A percentile compares a stretch with the other conserved stretches of the same genome.
Evolutionary conservation across 2,113 vertebrate genomes (phyloP).

Genomic region (Cinclus cinclus): DNA sequence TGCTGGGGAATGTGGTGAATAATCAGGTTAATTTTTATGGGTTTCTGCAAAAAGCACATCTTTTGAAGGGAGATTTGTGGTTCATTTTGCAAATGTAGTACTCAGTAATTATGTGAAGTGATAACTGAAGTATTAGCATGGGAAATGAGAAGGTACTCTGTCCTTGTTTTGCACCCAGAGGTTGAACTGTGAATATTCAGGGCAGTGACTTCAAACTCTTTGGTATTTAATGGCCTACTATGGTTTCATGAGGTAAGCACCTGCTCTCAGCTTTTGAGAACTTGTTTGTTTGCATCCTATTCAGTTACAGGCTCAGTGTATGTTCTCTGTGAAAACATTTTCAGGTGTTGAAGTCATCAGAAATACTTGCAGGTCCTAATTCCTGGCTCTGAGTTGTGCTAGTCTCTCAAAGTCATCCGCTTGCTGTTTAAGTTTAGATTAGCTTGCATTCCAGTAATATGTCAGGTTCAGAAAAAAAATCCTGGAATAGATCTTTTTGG

Average conservation of each 20-base stretch:
- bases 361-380: neutral
- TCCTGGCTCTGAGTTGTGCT: neutral
- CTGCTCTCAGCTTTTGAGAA: neutral
- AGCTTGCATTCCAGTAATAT: neutral
- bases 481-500: neutral
- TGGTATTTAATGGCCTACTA: neutral
- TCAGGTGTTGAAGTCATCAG: neutral
- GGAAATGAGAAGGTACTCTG: constrained; percentile 25
- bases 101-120: neutral
- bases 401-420: neutral
- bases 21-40: neutral
- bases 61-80: neutral
- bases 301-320: neutral
- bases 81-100: neutral
- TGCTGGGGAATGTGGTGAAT: neutral
- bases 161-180: constrained; percentile 38
- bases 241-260: neutral
- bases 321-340: neutral
- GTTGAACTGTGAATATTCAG: constrained; percentile 25
- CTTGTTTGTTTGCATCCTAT: neutral
- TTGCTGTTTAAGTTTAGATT: neutral
- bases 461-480: neutral
- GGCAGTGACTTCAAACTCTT: constrained; percentile 38
- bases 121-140: constrained; percentile 37
- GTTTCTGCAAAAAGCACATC: neutral